phyloP scores from a whole-genome alignment of 2,797 vertebrate species.

The Phrynocephalus forsythii region DNA sequence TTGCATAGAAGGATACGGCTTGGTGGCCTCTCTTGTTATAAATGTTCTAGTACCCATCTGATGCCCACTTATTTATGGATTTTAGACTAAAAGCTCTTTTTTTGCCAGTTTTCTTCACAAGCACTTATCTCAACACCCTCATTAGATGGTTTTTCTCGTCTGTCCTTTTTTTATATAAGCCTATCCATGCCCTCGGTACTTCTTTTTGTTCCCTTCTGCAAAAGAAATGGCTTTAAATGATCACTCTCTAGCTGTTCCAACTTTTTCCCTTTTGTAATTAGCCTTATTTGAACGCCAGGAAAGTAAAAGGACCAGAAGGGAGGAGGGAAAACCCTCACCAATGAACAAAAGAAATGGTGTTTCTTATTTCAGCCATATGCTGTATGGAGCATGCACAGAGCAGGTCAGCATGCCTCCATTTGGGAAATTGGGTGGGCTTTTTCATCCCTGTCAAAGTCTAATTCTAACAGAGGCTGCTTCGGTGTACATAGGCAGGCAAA shows the following conservation, averaged over 20 bases:
- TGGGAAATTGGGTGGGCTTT: constrained; percentile 50
- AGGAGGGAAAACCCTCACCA: constrained; percentile 61
- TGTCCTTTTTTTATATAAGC: constrained; percentile 81
- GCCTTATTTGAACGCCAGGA: constrained; percentile 83
- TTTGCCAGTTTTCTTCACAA: constrained; percentile 85
- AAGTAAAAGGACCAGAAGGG: constrained; percentile 81
- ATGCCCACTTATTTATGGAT: constrained; percentile 85
- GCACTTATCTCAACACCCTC: constrained; percentile 86
- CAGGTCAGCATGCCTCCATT: constrained; percentile 75
- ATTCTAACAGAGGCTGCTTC: constrained; percentile 69
- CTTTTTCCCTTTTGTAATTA: constrained; percentile 85
- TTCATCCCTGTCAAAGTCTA: constrained; percentile 34
- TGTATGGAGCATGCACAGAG: constrained; percentile 67
- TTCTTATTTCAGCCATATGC: constrained; percentile 81
- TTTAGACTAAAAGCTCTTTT: constrained; percentile 85
- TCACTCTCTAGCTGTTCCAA: constrained; percentile 82
- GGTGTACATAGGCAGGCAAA: constrained; percentile 64
- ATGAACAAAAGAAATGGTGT: constrained; percentile 83
- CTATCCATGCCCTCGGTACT: constrained; percentile 81
- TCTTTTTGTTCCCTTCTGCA: constrained; percentile 84
- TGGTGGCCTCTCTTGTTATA: constrained; percentile 82
- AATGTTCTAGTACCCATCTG: constrained; percentile 82
- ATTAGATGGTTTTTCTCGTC: constrained; percentile 86
- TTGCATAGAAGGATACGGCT: constrained; percentile 76
- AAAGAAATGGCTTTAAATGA: constrained; percentile 85